Evolutionary conservation across 2,888 invertebrate species (phyloP).

Genomic region (Athalia rosae): DNA sequence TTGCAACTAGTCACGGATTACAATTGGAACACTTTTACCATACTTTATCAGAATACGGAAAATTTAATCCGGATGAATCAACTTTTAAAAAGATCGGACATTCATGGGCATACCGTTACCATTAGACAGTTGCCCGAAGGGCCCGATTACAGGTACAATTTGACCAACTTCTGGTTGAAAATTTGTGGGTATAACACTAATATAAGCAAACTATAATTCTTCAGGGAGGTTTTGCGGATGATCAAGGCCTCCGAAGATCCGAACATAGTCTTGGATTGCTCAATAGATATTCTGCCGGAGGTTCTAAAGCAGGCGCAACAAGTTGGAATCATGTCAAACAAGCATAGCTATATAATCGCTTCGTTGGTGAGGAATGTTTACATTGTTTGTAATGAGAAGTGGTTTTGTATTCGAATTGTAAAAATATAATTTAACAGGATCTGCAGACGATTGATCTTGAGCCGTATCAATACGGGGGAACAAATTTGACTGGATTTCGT

Average conservation of each 20-base stretch:
- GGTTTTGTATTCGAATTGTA: too few relatives aligned
- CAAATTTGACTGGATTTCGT: constrained; percentile 87
- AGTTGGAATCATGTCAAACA: constrained; percentile 89
- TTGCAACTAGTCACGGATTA: constrained; percentile 82
- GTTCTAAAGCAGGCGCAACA: constrained; percentile 86
- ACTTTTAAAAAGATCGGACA: constrained; percentile 81
- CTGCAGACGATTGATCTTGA: constrained; percentile 87
- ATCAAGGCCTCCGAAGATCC: constrained; percentile 82
- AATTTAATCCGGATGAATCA: constrained; percentile 83
- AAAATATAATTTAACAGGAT: constrained; percentile 75
- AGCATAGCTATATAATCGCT: constrained; percentile 86
- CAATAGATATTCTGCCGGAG: constrained; percentile 76
- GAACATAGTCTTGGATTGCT: constrained; percentile 85
- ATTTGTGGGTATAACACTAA: not conserved
- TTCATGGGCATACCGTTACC: constrained; percentile 76
- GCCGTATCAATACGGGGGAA: constrained; percentile 86
- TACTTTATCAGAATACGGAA: constrained; percentile 89
- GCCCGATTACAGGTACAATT: constrained; percentile 80
- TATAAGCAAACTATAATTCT: not conserved
- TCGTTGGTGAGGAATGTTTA: constrained; percentile 75
- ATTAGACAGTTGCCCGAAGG: constrained; percentile 79
- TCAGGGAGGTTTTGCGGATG: constrained; percentile 80
- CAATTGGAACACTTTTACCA: constrained; percentile 90
- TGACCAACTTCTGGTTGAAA: not conserved
- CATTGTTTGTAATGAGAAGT: too few relatives aligned